Percentiles rank a stretch among this genome's conserved stretches.
These are phyloP conservation scores for Pseudonaja textilis DNA, from an alignment of 2,113 vertebrate genomes.

Conservation along the genomic window DNA sequence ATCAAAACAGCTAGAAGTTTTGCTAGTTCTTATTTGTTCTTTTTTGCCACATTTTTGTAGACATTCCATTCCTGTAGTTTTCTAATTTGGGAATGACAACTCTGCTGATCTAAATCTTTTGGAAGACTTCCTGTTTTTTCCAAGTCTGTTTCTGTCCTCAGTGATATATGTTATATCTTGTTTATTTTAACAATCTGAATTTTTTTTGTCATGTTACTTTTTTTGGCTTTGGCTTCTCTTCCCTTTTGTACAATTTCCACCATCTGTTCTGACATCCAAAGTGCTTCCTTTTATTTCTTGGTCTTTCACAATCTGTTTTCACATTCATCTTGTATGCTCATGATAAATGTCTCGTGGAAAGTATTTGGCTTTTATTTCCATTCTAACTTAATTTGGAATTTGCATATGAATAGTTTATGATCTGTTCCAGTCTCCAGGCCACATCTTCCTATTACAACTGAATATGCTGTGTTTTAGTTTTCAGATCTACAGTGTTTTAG, in stretches of 20 bases:
- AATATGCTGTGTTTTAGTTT: no score
- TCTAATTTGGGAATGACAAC: no score
- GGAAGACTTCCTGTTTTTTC: background rate
- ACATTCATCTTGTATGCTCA: background rate
- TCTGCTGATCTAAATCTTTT: background rate
- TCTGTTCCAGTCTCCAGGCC: no score
- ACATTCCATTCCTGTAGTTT: no score
- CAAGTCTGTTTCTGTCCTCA: background rate
- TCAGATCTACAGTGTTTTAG: no score
- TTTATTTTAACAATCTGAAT: background rate
- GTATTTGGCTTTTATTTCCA: background rate
- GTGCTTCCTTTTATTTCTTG: background rate
- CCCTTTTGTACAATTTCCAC: background rate
- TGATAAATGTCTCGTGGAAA: background rate
- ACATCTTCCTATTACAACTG: no score
- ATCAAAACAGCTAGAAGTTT: no score
- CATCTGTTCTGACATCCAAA: background rate
- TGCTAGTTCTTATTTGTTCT: no score
- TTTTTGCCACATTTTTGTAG: no score
- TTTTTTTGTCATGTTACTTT: background rate
- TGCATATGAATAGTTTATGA: background rate
- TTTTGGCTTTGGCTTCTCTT: background rate
- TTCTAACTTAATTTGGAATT: background rate
- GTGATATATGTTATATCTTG: background rate
- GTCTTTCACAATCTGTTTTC: background rate